Evolutionary conservation across 2,797 vertebrate genomes (phyloP), one percentile per base, ranked within the genome.

Genomic region (Melanotaenia boesemani): DNA sequence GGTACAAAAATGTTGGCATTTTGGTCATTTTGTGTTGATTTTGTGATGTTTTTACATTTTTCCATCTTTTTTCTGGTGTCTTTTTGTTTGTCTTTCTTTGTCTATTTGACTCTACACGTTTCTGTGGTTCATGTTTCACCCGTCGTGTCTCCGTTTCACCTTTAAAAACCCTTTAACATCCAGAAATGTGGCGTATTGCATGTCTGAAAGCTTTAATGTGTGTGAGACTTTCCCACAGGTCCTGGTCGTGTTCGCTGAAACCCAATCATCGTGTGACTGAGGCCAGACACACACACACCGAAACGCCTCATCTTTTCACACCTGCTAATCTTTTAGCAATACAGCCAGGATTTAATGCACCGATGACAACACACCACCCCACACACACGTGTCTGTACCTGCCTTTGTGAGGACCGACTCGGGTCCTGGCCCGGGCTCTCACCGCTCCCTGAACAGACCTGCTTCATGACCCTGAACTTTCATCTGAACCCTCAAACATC

Each of bases 251-350:
- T 30, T 26, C 16, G 5, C 70, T 86, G 88, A 84, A 87, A 89
- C 85, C 80, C 67, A 80, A 87, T 88, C 82, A 74, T 77, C 81
- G 77, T 86, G 84, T 82, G 85, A 88, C 66, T 72, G 69, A 62
- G 50, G 20, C 44, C 76, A 48, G 52, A 39, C 55, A 66, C 74
- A 61, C 50, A 63, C 58, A 67, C 66, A 76, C 71, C 78, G 37
- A 67, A 34, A 39, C 10, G 12, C 37, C 60, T 63, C 34, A 60
- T 87, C 80, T 79, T 63, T 83, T 81, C 75, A 70, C 82, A 74
- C 72, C 70, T 70, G 67, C 55, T 85, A 83, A 85, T 85, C 80
- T 85, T 57, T 54, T 54, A 55, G 67, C 37, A 44, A 46, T 46
- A 52, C 58, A 73, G 68, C 28, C 44, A 57, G 55, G 71, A 66